Evolutionary conservation across 2,113 vertebrate genomes (phyloP), one percentile per base, ranked within the genome.

Genomic region (Triplophysa siluroides): DNA sequence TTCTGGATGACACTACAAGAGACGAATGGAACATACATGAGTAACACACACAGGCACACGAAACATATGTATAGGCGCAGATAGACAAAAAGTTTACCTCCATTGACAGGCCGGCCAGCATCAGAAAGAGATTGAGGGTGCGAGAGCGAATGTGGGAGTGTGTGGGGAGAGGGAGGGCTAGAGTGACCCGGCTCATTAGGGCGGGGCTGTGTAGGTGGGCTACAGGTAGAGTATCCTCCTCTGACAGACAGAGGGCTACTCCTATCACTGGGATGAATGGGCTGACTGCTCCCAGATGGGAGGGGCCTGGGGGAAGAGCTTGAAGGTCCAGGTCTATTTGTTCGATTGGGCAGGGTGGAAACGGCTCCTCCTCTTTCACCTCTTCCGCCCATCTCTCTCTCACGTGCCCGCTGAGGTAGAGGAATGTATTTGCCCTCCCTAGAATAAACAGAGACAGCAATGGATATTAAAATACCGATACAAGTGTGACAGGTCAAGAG

Each of bases 371-470:
- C 85, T 65, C 90, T 91, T 81, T 91, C 93, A 63, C 90, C 73
- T 63, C 84, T 16, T 18, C 87, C 62, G 0, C 88, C 92, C 76
- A 92, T 89, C 84, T 97, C 96, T 69, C 95, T 91, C 82, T 97
- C 96, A 66, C 95, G 92, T 83, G 95, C 94, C 23, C 95, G 91
- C 1, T 96, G 96, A 65, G 95, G 95, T 81, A 96, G 86, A 76
- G 95, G 95, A 81, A 95, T 94, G 85, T 97, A 96, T 72, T 95
- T 96, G 29, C 93, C 94, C 45, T 96, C 96, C 85, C 96, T 97
- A 63, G 62, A 67, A 70, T 6, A 43, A 13, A 64, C 0, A 14
- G 33, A 79, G 13, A 38, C 41, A 54, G 14, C 14, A 66, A 21
- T 19, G 18, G 64, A 24, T 2, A 26, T n/a, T n/a, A 60, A 16